Evolutionary conservation across 2,888 invertebrate species (phyloP).

Genomic region (Acanthopleura granulata): DNA sequence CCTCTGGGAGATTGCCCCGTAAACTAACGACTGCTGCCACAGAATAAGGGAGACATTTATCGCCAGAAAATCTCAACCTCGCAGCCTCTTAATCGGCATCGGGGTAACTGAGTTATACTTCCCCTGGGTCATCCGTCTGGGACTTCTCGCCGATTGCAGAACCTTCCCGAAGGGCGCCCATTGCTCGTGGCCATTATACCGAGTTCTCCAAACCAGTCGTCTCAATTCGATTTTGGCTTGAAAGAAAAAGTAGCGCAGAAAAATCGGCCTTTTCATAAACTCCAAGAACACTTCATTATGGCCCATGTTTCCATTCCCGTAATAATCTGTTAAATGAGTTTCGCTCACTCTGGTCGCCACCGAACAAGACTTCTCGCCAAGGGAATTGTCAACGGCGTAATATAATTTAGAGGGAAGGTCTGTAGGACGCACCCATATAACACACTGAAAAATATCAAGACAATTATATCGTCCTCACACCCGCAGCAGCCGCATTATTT

Average conservation of each 20-base stretch:
- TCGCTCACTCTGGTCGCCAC: background rate
- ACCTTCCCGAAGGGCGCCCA: background rate
- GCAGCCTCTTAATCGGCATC: conserved; percentile 7
- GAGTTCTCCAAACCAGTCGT: background rate
- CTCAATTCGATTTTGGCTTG: conserved; percentile 9
- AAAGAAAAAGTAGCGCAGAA: conserved; percentile 13
- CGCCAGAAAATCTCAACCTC: conserved; percentile 18
- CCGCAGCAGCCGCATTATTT: too few relatives aligned
- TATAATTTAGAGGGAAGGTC: background rate
- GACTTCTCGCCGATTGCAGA: background rate
- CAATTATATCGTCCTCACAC: too few relatives aligned
- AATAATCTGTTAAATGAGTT: conserved; percentile 17
- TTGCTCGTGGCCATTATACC: background rate
- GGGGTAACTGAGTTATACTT: conserved; percentile 17
- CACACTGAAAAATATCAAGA: too few relatives aligned
- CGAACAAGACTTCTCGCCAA: background rate
- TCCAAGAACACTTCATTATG: conserved; percentile 16
- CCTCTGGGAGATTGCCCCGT: conserved; percentile 5
- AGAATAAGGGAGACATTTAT: conserved; percentile 5
- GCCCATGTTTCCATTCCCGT: background rate
- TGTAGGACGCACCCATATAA: too few relatives aligned
- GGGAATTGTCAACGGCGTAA: background rate
- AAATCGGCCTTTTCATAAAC: background rate
- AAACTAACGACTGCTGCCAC: conserved; percentile 5
- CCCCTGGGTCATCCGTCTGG: background rate